A percentile compares a stretch with the other conserved stretches of the same genome.
Conservation (phyloP, 2,888 invertebrate species). For the Athripsodes cinereus region DNA sequence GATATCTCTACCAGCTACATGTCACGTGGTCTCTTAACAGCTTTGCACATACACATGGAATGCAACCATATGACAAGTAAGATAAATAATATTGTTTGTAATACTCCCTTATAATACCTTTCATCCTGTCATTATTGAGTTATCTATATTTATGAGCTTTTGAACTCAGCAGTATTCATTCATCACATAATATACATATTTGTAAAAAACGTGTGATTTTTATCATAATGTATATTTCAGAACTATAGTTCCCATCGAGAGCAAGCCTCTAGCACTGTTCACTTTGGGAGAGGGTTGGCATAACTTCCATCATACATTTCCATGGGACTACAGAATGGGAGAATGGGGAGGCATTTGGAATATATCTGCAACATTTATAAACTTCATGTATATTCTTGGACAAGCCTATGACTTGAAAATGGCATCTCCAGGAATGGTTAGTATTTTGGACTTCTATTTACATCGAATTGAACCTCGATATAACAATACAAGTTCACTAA, state of each 20-base stretch:
- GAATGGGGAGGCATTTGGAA: slow-evolving; percentile 60
- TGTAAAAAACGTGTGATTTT: neutral
- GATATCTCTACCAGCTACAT: slow-evolving; percentile 61
- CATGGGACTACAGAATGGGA: slow-evolving; percentile 88
- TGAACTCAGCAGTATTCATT: no score
- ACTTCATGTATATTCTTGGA: slow-evolving; percentile 54
- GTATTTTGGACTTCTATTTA: neutral
- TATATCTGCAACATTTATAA: slow-evolving; percentile 55
- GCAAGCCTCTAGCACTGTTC: slow-evolving; percentile 61
- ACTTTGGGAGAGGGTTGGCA: slow-evolving; percentile 89
- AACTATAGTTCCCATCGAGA: slow-evolving; percentile 73
- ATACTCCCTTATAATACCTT: no score
- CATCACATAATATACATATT: no score
- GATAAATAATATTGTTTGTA: slow-evolving; percentile 27
- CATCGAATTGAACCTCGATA: neutral
- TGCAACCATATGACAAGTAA: slow-evolving; percentile 70
- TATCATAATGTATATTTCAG: slow-evolving; percentile 41
- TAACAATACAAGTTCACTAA: neutral
- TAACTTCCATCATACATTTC: slow-evolving; percentile 91
- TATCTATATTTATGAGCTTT: no score
- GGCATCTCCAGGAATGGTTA: slow-evolving; percentile 34
- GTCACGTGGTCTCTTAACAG: slow-evolving; percentile 80
- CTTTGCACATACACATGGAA: slow-evolving; percentile 72
- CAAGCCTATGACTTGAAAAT: slow-evolving; percentile 57
- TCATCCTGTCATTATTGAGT: no score